A percentile compares a stretch with the other conserved stretches of the same genome.
These are phyloP conservation scores for Clarias gariepinus DNA, from an alignment of 2,113 vertebrate species.

Conservation along the genomic window DNA sequence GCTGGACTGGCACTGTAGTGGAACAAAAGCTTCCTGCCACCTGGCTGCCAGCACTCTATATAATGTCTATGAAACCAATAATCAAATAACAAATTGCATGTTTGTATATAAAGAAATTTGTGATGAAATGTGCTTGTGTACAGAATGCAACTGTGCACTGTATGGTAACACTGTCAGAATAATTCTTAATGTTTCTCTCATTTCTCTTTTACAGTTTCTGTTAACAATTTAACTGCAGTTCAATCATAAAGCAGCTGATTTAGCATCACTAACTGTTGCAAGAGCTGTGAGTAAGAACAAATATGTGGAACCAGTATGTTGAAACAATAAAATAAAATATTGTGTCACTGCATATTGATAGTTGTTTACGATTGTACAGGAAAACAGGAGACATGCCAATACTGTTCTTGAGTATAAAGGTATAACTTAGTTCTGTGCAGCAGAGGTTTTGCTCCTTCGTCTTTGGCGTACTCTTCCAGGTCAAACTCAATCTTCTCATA, in stretches of 20 bases:
- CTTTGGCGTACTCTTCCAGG: conserved; percentile 82
- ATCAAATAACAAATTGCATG: neutral
- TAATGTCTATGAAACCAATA: neutral
- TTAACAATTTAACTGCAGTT: neutral
- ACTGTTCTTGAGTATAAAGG: neutral
- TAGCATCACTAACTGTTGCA: neutral
- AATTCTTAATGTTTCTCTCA: neutral
- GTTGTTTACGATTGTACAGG: neutral
- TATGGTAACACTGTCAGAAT: neutral
- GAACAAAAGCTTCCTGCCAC: no score
- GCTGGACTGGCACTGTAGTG: no score
- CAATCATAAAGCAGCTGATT: neutral
- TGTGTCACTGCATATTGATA: neutral
- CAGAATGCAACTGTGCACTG: neutral
- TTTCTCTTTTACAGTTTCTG: neutral
- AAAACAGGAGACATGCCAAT: neutral
- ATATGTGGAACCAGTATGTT: neutral
- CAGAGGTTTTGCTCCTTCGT: conserved; percentile 76
- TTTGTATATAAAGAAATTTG: neutral
- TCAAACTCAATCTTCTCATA: conserved; percentile 95
- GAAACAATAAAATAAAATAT: neutral
- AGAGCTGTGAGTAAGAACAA: neutral
- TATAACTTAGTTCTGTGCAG: conserved; percentile 83
- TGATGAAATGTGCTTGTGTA: neutral
- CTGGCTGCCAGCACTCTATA: neutral